phyloP scores from a whole-genome alignment of 1,140 invertebrate genomes.

The Teleopsis dalmanni region DNA sequence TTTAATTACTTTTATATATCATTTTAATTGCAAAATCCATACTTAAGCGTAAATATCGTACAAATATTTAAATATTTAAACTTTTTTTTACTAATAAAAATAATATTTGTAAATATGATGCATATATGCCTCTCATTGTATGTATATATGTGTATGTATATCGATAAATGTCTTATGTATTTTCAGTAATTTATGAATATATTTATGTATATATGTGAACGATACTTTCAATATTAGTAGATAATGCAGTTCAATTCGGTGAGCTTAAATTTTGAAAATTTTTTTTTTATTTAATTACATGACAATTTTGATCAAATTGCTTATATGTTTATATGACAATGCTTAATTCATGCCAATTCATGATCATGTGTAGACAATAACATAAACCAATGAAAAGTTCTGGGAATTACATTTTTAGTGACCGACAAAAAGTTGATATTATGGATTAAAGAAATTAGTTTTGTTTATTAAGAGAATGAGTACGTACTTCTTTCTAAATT shows the following conservation, averaged over 20 bases:
- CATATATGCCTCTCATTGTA: neutral
- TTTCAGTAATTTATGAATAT: neutral
- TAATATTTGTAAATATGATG: conserved; percentile 1
- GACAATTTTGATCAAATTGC: too few relatives aligned
- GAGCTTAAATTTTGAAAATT: too few relatives aligned
- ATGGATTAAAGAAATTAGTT: too few relatives aligned
- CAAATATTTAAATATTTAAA: neutral
- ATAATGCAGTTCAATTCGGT: too few relatives aligned
- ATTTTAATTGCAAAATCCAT: neutral
- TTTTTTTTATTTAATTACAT: too few relatives aligned
- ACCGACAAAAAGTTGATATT: too few relatives aligned
- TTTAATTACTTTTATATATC: neutral
- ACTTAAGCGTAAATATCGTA: conserved; percentile 4
- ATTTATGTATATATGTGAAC: conserved; percentile 2
- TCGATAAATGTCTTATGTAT: neutral
- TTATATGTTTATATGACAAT: neutral
- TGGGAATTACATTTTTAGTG: too few relatives aligned
- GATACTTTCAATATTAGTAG: neutral
- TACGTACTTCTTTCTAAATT: too few relatives aligned
- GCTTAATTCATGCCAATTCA: too few relatives aligned
- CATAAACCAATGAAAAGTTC: too few relatives aligned
- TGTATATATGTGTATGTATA: conserved; percentile 5
- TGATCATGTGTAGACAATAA: too few relatives aligned
- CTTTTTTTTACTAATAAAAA: neutral
- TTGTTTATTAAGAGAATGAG: too few relatives aligned